phyloP scores from a whole-genome alignment of 2,797 vertebrate species.

The Coregonus sp. region DNA sequence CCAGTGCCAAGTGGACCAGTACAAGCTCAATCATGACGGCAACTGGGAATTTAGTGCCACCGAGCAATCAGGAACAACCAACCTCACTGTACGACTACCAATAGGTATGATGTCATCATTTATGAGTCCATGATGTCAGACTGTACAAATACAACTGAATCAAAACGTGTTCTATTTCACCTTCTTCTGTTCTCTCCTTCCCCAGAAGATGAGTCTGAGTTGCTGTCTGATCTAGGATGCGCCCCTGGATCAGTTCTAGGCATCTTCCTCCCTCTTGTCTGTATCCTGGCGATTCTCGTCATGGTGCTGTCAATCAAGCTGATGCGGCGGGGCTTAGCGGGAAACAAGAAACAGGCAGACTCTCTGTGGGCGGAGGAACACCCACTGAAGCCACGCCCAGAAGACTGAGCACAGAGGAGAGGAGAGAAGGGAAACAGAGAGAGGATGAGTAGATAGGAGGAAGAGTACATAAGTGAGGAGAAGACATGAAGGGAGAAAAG shows the following conservation, averaged over 20 bases:
- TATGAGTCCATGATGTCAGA: background rate
- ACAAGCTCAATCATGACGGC: constrained; percentile 29
- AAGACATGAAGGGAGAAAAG: background rate
- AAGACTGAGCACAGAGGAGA: background rate
- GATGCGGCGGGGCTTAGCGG: background rate
- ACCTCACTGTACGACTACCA: constrained; percentile 12
- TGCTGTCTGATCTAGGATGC: background rate
- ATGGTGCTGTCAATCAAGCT: constrained; percentile 38
- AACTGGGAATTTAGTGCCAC: constrained; percentile 28
- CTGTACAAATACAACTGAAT: background rate
- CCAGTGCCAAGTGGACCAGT: constrained; percentile 43
- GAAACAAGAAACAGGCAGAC: constrained; percentile 16
- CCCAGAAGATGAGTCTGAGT: constrained; percentile 22
- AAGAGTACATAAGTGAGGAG: background rate
- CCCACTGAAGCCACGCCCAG: constrained; percentile 29
- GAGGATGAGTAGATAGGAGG: no score
- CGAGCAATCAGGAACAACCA: constrained; percentile 37
- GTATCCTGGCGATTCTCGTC: constrained; percentile 40
- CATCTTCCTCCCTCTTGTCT: constrained; percentile 30
- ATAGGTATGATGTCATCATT: constrained; percentile 24
- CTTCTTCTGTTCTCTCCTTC: background rate
- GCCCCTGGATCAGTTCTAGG: background rate
- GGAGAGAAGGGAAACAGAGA: background rate
- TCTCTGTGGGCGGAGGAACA: constrained; percentile 56
- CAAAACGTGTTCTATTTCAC: background rate